Conservation (phyloP, 2,113 vertebrate genomes). For the Neodon shergylaensis region DNA sequence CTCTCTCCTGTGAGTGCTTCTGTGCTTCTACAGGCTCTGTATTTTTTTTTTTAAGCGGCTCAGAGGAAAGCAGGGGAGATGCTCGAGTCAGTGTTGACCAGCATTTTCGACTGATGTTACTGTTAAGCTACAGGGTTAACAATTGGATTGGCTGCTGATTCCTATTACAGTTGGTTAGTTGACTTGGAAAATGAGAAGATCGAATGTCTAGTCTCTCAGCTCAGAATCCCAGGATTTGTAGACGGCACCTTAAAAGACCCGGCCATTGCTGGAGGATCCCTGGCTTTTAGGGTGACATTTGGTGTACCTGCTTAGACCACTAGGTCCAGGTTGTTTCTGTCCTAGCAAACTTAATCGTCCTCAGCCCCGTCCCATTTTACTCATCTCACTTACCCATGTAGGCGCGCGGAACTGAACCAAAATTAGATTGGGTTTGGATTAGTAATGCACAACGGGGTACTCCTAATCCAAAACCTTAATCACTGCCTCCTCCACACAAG, state of each 20-base stretch:
- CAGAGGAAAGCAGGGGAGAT: not conserved
- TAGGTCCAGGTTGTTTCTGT: not conserved
- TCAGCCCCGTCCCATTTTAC: not conserved
- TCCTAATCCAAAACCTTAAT: slow-evolving; percentile 16
- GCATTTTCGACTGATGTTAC: not conserved
- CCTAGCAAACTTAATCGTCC: not conserved
- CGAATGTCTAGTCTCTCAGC: not conserved
- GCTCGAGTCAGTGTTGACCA: not conserved
- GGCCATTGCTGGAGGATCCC: not conserved
- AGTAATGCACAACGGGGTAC: slow-evolving; percentile 20
- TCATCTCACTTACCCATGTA: not conserved
- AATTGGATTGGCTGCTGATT: not conserved
- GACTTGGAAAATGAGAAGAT: slow-evolving; percentile 27
- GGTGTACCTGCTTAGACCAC: not conserved
- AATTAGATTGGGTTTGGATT: slow-evolving; percentile 53
- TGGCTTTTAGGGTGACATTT: not conserved
- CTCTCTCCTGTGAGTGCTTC: not conserved
- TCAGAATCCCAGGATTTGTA: not conserved
- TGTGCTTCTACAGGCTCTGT: not conserved
- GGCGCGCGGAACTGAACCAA: slow-evolving; percentile 38
- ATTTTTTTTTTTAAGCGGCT: not conserved
- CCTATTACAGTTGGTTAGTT: not conserved
- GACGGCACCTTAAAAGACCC: not conserved
- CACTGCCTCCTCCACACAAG: not conserved
- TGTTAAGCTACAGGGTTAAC: not conserved